A percentile compares a stretch with the other conserved stretches of the same genome.
These are phyloP conservation scores for Pseudopleuronectes americanus DNA, from an alignment of 2,797 vertebrate genomes.

Conservation along the genomic window DNA sequence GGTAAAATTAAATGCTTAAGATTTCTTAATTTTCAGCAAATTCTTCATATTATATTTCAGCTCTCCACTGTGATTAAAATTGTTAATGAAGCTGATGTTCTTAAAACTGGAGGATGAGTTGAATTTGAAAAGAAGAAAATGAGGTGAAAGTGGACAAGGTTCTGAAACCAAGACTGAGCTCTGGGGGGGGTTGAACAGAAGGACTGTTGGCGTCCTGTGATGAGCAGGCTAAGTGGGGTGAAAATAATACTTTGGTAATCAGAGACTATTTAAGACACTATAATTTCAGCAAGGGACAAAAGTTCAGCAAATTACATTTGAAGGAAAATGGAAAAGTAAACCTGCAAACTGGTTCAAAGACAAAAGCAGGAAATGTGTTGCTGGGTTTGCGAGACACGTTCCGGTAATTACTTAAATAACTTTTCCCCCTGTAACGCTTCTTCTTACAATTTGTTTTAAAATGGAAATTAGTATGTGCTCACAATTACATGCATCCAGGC, in stretches of 20 bases:
- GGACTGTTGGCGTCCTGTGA: slow-evolving; percentile 52
- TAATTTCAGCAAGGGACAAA: slow-evolving; percentile 72
- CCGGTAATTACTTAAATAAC: slow-evolving; percentile 74
- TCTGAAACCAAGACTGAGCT: slow-evolving; percentile 38
- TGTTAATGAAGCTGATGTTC: slow-evolving; percentile 22
- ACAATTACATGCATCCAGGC: slow-evolving; percentile 67
- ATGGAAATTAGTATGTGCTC: slow-evolving; percentile 67
- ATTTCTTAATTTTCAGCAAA: neutral
- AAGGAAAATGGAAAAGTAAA: slow-evolving; percentile 66
- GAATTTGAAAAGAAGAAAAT: slow-evolving; percentile 14
- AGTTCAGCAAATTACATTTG: slow-evolving; percentile 69
- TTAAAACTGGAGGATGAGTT: neutral
- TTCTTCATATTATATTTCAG: slow-evolving; percentile 8
- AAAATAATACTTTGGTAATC: slow-evolving; percentile 80
- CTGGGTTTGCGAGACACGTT: slow-evolving; percentile 59
- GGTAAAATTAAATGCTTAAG: neutral
- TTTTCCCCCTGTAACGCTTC: slow-evolving; percentile 48
- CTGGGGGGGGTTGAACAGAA: slow-evolving; percentile 32
- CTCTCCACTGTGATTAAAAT: neutral
- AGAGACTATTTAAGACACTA: slow-evolving; percentile 74
- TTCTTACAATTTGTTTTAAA: slow-evolving; percentile 69
- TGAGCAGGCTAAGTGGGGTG: slow-evolving; percentile 78
- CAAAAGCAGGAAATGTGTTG: slow-evolving; percentile 49
- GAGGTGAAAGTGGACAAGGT: slow-evolving; percentile 10
- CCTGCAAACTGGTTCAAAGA: slow-evolving; percentile 58